Evolutionary conservation across 2,888 invertebrate genomes (phyloP), one percentile per base, ranked within the genome.

Genomic region (Sthenelais limicola): DNA sequence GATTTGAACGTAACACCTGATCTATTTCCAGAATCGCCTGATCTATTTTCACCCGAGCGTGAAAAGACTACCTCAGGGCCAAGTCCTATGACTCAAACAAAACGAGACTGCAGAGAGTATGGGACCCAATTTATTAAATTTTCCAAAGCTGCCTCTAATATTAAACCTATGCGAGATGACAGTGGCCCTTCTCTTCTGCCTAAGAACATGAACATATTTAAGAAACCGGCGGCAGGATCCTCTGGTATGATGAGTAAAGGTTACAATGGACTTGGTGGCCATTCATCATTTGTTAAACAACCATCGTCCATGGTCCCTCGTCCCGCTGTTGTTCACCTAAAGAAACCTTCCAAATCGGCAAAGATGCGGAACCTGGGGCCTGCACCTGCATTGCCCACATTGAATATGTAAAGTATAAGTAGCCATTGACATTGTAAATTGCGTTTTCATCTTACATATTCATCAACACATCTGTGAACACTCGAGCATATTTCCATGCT

Each of bases 231-330:
- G 32, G 56, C 35, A 5, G 49, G 33, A n/a, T 24, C 18, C 21
- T 24, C 58, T n/a, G 48, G 52, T 15, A n/a, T 68, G 18, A 52
- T 76, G 24, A 47, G 73, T 35, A 71, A 76, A 33, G 78, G 78
- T 15, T 78, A 78, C 73, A 78, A 79, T 38, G 79, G 79, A 4
- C 32, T 79, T 15, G 79, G 79, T 0, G 77, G 77, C 3, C 74
- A 73, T 58, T 74, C 74, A 38, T 76, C 69, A 33, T 78, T 75
- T 33, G 49, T 78, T 33, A 51, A 58, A 5, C 74, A 74, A 0
- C 71, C 52, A 0, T 24, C 71, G 3, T 18, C 58, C n/a, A n/a
- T 15, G n/a, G 47, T 43, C 47, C n/a, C n/a, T 43, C 47, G n/a
- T n/a, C n/a, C n/a, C n/a, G n/a, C n/a, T n/a, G n/a, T n/a, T n/a